Conservation (phyloP, 2,888 invertebrate genomes). For the Cantharis rufa region DNA sequence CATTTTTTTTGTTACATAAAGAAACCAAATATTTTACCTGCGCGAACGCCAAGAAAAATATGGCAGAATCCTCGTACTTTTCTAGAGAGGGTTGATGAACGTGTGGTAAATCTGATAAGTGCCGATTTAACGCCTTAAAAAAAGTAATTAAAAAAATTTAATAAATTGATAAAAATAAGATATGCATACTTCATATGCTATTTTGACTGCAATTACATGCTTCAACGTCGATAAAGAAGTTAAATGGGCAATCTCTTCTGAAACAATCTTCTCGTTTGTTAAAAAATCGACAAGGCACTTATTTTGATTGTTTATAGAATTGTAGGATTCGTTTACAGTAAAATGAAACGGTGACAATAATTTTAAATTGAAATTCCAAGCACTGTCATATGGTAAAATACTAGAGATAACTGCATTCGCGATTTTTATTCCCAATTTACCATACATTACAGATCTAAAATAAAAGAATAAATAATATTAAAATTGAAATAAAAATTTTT, state of each 20-base stretch:
- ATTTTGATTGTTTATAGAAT: conserved; percentile 33
- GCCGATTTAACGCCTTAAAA: conserved; percentile 42
- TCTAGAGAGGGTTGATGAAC: conserved; percentile 58
- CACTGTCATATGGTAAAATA: conserved; percentile 52
- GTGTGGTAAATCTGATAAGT: conserved; percentile 42
- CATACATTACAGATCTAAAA: conserved; percentile 58
- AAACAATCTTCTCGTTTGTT: conserved; percentile 37
- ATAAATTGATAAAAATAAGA: not conserved
- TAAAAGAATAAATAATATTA: too few species aligned
- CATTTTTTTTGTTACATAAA: not conserved
- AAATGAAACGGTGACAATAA: conserved; percentile 51
- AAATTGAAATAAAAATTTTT: too few species aligned
- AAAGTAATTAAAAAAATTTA: not conserved
- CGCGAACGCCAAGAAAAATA: conserved; percentile 62
- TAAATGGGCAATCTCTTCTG: conserved; percentile 42
- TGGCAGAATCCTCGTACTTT: conserved; percentile 55
- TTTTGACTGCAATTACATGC: conserved; percentile 47
- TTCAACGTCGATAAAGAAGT: conserved; percentile 47
- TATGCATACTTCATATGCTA: conserved; percentile 50
- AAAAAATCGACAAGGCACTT: conserved; percentile 42
- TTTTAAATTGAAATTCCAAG: conserved; percentile 54
- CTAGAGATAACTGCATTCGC: conserved; percentile 56
- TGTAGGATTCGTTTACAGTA: conserved; percentile 50
- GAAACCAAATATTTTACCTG: conserved; percentile 52
- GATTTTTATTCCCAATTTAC: conserved; percentile 57